Percentiles rank a stretch among this genome's conserved stretches.
These are phyloP conservation scores for Notocelia uddmanniana DNA, from an alignment of 2,888 invertebrate genomes.

Conservation along the genomic window DNA sequence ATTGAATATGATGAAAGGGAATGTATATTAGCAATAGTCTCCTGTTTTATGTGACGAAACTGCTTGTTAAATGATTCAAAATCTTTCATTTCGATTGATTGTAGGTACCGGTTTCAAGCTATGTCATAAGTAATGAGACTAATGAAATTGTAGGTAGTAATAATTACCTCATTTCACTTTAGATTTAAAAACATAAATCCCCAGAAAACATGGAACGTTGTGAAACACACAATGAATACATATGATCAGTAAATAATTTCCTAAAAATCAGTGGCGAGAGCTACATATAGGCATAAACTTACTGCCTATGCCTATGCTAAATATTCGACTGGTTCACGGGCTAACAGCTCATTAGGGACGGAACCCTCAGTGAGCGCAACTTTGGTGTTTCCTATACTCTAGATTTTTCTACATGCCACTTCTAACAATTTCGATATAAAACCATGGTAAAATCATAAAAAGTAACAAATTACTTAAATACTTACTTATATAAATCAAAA, in stretches of 20 bases:
- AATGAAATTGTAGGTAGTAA: neutral
- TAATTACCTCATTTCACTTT: neutral
- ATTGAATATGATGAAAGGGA: neutral
- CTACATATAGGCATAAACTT: neutral
- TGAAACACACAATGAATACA: neutral
- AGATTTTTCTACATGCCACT: neutral
- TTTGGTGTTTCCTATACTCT: neutral
- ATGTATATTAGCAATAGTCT: neutral
- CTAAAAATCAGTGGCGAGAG: neutral
- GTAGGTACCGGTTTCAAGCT: neutral
- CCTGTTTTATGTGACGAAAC: neutral
- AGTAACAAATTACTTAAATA: neutral
- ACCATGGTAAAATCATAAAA: neutral
- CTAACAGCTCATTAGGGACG: neutral
- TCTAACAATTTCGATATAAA: neutral
- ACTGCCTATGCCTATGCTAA: neutral
- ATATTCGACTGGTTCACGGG: neutral
- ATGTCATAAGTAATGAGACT: neutral
- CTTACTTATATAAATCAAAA: neutral
- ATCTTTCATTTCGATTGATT: neutral
- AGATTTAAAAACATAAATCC: neutral
- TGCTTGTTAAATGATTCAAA: no score
- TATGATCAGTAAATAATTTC: neutral
- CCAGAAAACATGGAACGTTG: neutral
- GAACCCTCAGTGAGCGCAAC: neutral